Evolutionary conservation across 2,888 invertebrate species (phyloP), one percentile per base, ranked within the genome.

Genomic region (Acanthacorydalis orientalis): DNA sequence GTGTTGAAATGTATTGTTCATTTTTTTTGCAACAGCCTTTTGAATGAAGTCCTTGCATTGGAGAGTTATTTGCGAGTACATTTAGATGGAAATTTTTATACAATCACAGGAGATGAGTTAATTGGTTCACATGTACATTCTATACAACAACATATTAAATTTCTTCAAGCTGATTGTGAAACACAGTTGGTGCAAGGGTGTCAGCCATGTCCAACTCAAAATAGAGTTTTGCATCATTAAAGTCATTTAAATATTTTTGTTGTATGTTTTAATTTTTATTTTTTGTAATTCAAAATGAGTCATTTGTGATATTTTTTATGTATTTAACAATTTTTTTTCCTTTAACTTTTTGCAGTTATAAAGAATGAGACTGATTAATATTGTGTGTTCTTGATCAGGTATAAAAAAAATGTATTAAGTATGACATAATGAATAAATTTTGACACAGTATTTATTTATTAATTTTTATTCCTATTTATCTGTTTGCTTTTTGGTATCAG

Each of bases 31-130:
- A 42, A 1, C 16, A 42, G 37, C 11, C 43, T 43, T 16, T 31
- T 47, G 6, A 10, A 23, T 35, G 47, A 47, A 43, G 15, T 47
- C 1, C 62, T 64, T n/a, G 63, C 68, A 0, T 52, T 78, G 12
- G 73, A 77, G 57, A 63, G 62, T 11, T 73, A 72, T 49, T 54
- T 79, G 44, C 66, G 67, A n/a, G 56, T 59, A 1, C 67, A 71
- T 45, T 67, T 81, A 57, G 67, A 68, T 48, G 59, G 62, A 7
- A 59, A 75, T 31, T 78, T 74, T 11, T 78, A 75, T 16, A 57
- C 65, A n/a, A 66, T 76, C 15, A 77, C 74, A 37, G 60, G 71
- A 1, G 74, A 75, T 11, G 81, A 82, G 56, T 74, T 79, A 69
- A 52, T 77, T 4, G 73, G 70, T 2, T 75, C 77, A 1, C 68